These are phyloP conservation scores for Trichonephila inaurata DNA, from an alignment of 1,140 invertebrate genomes.

Conservation along the genomic window DNA sequence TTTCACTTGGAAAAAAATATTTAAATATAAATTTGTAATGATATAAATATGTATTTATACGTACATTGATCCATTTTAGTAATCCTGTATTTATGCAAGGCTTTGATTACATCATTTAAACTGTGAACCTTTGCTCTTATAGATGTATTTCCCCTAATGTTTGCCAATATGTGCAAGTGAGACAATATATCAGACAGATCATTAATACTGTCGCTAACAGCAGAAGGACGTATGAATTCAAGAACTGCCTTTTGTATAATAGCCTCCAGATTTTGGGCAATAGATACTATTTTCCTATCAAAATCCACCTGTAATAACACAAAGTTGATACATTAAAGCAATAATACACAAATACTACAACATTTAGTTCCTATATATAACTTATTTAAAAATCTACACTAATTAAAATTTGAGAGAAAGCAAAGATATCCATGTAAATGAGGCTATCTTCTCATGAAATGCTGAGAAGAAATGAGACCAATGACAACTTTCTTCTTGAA, in stretches of 20 bases:
- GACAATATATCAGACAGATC: not conserved
- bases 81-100: not conserved
- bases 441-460: no score
- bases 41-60: not conserved
- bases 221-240: not conserved
- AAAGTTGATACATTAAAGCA: no score
- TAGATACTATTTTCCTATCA: slow-evolving; percentile 86
- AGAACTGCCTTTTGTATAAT: slow-evolving; percentile 1
- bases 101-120: not conserved
- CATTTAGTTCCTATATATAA: no score
- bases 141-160: not conserved
- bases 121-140: not conserved
- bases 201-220: not conserved
- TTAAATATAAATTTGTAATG: no score
- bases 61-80: not conserved
- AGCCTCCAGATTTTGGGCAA: slow-evolving; percentile 79
- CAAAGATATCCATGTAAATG: no score
- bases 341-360: no score
- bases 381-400: no score
- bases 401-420: no score
- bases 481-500: no score
- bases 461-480: no score
- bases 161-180: not conserved
- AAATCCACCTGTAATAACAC: slow-evolving; percentile 85
- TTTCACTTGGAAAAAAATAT: no score